Evolutionary conservation across 1,140 invertebrate species (phyloP), one percentile per base, ranked within the genome.

Genomic region (Vanessa atalanta): DNA sequence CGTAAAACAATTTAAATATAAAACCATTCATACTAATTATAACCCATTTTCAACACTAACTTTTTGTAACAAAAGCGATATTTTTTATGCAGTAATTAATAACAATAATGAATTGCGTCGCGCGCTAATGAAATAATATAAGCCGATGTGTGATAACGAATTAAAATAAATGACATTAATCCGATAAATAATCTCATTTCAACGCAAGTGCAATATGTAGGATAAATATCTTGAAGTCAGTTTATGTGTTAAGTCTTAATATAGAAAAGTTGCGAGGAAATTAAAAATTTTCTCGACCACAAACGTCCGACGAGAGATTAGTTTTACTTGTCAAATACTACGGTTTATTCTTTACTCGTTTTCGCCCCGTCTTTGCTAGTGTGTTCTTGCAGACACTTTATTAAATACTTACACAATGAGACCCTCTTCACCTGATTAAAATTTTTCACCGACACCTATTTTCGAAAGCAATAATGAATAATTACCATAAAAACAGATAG

Each of bases 121-220:
- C 11, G 31, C 26, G 55, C 55, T 11, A 60, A 60, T n/a, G 2
- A 66, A 66, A 31, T 66, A 48, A 67, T 53, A 31, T 4, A 51
- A 67, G 37, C 2, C 65, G 48, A 67, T 14, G 65, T 50, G 16
- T 50, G 15, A 43, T 14, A 31, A 43, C 14, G 57, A 15, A 61
- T 61, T 61, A 61, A 61, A 37, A 61, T 37, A 31, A 61, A 61
- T 16, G 57, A 61, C 31, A 14, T 61, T 61, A 55, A 67, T 67
- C 20, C 65, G 50, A 67, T 67, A 43, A 43, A 55, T 43, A 67
- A 67, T 67, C 51, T 31, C 51, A 51, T 67, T 67, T 55, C 50
- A 55, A 67, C 50, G 50, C 65, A 51, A 50, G 51, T 47, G 16
- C 65, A 53, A 67, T n/a, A 20, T 43, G 65, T 48, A 20, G 48